Evolutionary conservation across 2,888 invertebrate species (phyloP).

Genomic region (Cataglyphis rosenhaueri): DNA sequence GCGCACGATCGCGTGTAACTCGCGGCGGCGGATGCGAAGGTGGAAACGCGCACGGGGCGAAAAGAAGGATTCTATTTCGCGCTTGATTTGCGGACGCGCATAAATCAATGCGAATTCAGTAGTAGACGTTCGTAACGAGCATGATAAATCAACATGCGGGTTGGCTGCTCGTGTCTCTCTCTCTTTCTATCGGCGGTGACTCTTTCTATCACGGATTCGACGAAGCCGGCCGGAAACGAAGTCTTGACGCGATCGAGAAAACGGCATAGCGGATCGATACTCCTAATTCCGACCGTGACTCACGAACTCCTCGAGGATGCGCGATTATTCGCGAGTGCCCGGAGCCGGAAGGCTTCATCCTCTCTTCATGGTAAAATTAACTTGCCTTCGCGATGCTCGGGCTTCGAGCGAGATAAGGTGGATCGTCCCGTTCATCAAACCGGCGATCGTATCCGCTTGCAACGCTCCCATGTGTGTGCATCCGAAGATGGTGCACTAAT

Average conservation of each 20-base stretch:
- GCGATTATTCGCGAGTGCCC: constrained; percentile 51
- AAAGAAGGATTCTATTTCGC: constrained; percentile 40
- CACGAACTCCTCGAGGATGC: constrained; percentile 44
- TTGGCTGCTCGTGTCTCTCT: background rate
- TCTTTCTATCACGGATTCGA: background rate
- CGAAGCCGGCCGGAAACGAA: background rate
- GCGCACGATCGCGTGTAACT: constrained; percentile 29
- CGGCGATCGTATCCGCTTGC: constrained; percentile 41
- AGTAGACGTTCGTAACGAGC: constrained; percentile 8
- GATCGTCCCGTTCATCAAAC: constrained; percentile 24
- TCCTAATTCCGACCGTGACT: constrained; percentile 54
- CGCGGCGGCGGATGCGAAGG: constrained; percentile 4
- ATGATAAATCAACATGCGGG: constrained; percentile 28
- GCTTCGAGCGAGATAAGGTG: constrained; percentile 43
- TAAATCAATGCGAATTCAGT: constrained; percentile 45
- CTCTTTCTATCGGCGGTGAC: background rate
- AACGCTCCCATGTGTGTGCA: background rate
- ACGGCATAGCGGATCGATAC: background rate
- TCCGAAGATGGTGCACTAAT: background rate
- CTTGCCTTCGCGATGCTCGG: constrained; percentile 52
- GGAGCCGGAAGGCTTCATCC: constrained; percentile 50
- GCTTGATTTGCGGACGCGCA: constrained; percentile 15
- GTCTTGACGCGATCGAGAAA: constrained; percentile 5
- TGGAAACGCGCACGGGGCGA: background rate
- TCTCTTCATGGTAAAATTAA: constrained; percentile 49